A percentile compares a stretch with the other conserved stretches of the same genome.
phyloP scores from a whole-genome alignment of 2,888 invertebrate genomes.

The Carabus problematicus region DNA sequence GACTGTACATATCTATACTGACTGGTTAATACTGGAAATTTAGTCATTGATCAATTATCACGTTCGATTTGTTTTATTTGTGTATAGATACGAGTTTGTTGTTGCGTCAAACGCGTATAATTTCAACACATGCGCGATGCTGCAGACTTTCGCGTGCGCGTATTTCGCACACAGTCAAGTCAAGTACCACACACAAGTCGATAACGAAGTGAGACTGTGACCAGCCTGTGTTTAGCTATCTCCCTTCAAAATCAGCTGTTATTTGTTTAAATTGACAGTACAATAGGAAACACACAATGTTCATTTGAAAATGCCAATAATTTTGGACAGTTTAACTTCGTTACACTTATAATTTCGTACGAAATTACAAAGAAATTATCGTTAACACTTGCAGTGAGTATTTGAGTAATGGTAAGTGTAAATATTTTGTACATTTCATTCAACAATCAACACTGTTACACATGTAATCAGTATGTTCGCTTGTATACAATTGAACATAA shows the following conservation, averaged over 20 bases:
- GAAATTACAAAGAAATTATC: conserved; percentile 20
- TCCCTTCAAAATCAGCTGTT: conserved; percentile 36
- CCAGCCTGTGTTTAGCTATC: conserved; percentile 5
- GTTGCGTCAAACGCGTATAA: too few species aligned
- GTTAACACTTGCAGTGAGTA: neutral
- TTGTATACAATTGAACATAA: neutral
- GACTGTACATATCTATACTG: too few species aligned
- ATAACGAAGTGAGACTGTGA: conserved; percentile 12
- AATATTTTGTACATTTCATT: conserved; percentile 14
- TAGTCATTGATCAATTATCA: too few species aligned
- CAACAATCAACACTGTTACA: too few species aligned
- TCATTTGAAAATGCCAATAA: conserved; percentile 15
- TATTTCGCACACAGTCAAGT: too few species aligned
- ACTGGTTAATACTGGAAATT: too few species aligned
- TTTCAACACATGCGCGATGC: too few species aligned
- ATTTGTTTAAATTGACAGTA: conserved; percentile 21
- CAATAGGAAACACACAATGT: conserved; percentile 4
- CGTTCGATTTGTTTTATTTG: too few species aligned
- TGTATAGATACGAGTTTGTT: too few species aligned
- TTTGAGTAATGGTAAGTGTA: conserved; percentile 18
- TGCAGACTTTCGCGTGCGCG: too few species aligned
- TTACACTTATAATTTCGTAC: conserved; percentile 18
- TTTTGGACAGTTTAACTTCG: conserved; percentile 2
- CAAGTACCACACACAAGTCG: conserved; percentile 24
- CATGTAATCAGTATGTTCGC: too few species aligned